These are phyloP conservation scores for Kuschelorhynchus macadamiae DNA, from an alignment of 2,888 invertebrate genomes.

Conservation along the genomic window DNA sequence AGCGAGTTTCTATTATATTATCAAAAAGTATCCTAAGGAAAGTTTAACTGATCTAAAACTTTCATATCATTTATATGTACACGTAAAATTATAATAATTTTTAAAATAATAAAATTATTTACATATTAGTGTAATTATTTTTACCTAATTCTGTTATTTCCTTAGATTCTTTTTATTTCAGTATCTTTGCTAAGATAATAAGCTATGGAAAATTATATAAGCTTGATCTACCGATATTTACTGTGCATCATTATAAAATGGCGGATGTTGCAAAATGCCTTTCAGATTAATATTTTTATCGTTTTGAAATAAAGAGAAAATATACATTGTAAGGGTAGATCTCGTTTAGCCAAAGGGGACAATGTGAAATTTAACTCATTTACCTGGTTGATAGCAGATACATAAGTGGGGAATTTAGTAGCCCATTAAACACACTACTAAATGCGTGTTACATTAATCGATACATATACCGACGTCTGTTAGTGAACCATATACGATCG, in stretches of 20 bases:
- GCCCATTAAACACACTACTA: constrained; percentile 18
- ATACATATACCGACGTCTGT: constrained; percentile 17
- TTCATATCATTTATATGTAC: no score
- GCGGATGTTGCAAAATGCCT: background rate
- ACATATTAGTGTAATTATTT: no score
- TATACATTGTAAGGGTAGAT: background rate
- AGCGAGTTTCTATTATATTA: no score
- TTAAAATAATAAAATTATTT: no score
- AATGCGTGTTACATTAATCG: constrained; percentile 24
- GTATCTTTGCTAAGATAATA: no score
- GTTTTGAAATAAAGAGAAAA: background rate
- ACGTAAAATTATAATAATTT: no score
- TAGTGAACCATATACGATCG: constrained; percentile 7
- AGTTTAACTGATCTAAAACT: no score
- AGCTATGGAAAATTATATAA: no score
- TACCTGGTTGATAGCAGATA: constrained; percentile 19
- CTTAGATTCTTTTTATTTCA: no score
- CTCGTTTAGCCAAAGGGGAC: constrained; percentile 8
- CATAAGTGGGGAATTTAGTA: constrained; percentile 25
- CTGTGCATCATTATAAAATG: background rate
- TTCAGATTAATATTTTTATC: background rate
- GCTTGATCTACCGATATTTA: no score
- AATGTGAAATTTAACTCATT: constrained; percentile 4
- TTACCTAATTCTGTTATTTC: no score
- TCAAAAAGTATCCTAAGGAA: no score